A percentile compares a stretch with the other conserved stretches of the same genome.
Evolutionary conservation across 1,140 invertebrate species (phyloP).

Genomic region (Arctopsyche grandis): DNA sequence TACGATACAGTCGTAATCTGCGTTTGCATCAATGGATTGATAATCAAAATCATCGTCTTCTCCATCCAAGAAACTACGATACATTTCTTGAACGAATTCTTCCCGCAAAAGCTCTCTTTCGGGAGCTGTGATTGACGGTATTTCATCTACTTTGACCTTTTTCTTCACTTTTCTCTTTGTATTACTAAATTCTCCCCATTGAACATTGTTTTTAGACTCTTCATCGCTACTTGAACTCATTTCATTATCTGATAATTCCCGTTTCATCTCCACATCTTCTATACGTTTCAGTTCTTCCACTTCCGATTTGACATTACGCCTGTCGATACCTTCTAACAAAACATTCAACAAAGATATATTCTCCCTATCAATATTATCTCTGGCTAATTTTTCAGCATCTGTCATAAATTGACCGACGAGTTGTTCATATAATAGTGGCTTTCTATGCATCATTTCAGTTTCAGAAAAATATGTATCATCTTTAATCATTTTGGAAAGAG

Average conservation of each 20-base stretch:
- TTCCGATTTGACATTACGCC: constrained; percentile 71
- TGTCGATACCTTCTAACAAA: constrained; percentile 75
- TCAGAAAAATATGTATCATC: constrained; percentile 89
- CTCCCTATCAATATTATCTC: constrained; percentile 70
- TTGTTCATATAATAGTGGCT: constrained; percentile 89
- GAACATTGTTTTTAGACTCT: neutral
- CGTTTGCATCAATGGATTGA: constrained; percentile 77
- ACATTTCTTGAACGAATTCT: constrained; percentile 91
- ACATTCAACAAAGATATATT: constrained; percentile 75
- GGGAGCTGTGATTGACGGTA: constrained; percentile 62
- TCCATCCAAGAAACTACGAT: constrained; percentile 85
- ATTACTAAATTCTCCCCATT: constrained; percentile 67
- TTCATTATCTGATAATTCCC: neutral
- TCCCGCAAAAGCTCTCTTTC: constrained; percentile 76
- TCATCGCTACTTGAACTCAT: constrained; percentile 39
- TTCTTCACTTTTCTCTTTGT: constrained; percentile 56
- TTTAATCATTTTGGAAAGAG: constrained; percentile 77
- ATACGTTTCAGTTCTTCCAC: constrained; percentile 72
- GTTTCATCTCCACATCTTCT: constrained; percentile 65
- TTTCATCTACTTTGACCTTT: constrained; percentile 49
- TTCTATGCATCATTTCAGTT: constrained; percentile 90
- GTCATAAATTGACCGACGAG: constrained; percentile 86
- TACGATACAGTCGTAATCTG: constrained; percentile 81
- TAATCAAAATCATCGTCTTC: constrained; percentile 89
- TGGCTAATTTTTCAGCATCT: constrained; percentile 75